Base-by-base conservation (phyloP, 2,113 vertebrate genomes). In the Cricetomys ansorgei region DNA sequence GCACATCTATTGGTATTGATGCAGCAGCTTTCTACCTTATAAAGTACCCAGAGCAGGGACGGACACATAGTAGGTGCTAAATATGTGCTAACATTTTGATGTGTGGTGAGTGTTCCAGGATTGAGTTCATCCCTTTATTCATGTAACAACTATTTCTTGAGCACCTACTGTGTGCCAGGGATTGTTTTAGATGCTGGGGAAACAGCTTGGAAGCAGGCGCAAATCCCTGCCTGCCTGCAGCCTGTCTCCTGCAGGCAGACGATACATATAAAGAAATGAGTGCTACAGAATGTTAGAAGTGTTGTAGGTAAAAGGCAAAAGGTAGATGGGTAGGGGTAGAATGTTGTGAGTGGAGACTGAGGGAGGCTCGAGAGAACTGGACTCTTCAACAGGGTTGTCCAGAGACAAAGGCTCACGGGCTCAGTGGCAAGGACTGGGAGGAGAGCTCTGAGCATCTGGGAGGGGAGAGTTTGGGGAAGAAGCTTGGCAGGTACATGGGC, bases 211-310 rank as follows among this genome's bases (percentile, higher is more conserved):
- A 23, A 59, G 23, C 40, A 29, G 43, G 10, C 48, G 43, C 37
- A 25, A 7, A 19, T 40, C 29, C 19, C 40, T 48, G 7, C 37
- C 29, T 9, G 19, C 29, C 0, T 3, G 40, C 34, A 53, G 67
- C 37, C 50, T 19, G 21, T n/a, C 53, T 65, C 5, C 40, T 13
- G 59, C 0, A 16, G 45, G 59, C 31, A 79, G 92, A 43, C 7
- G 9, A 8, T 5, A 31, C 0, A 0, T 2, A 3, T 15, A 6
- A 37, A 40, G 23, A 25, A 67, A 2, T 27, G 4, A 11, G 8
- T 50, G 80, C 3, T 3, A 2, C 0, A 50, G 16, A 19, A 10
- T 50, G 43, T 21, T 11, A 11, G 86, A 27, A 6, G 45, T 12
- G 57, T 8, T 0, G 0, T 2, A 40, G 59, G 29, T 1, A 31